Evolutionary conservation across 2,113 vertebrate genomes (phyloP).

Genomic region (Microcebus jonahi): DNA sequence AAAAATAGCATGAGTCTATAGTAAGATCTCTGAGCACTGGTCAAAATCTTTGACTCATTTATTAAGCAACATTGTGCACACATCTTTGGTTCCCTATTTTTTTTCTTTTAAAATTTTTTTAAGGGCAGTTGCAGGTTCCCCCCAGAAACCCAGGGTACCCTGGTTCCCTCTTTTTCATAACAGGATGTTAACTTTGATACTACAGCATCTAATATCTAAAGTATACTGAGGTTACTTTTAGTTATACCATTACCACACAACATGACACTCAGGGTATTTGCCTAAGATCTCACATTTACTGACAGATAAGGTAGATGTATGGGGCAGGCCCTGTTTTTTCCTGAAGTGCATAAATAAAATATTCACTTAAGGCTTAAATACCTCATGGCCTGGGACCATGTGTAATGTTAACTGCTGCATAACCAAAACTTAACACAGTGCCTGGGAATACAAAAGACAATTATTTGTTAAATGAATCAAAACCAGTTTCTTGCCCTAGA

Average conservation of each 20-base stretch:
- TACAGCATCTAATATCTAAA: background rate
- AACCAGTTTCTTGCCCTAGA: slow-evolving; percentile 22
- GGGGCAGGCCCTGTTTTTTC: background rate
- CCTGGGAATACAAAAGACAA: background rate
- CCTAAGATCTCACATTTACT: background rate
- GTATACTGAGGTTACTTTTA: background rate
- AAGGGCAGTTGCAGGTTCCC: no score
- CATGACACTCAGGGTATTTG: background rate
- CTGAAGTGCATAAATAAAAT: background rate
- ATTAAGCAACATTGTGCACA: background rate
- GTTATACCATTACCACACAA: background rate
- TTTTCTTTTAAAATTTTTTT: background rate
- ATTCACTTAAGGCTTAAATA: slow-evolving; percentile 28
- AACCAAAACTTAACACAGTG: background rate
- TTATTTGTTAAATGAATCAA: slow-evolving; percentile 43
- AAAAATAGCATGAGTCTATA: background rate
- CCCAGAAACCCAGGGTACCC: background rate
- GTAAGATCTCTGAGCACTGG: background rate
- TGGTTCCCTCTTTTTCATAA: background rate
- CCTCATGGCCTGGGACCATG: background rate
- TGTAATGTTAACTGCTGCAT: background rate
- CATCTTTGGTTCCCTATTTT: background rate
- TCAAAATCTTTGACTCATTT: background rate
- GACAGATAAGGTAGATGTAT: background rate
- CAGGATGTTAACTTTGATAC: background rate